Evolutionary conservation across 2,888 invertebrate species (phyloP), one percentile per base, ranked within the genome.

Genomic region (Conomelus anceps): DNA sequence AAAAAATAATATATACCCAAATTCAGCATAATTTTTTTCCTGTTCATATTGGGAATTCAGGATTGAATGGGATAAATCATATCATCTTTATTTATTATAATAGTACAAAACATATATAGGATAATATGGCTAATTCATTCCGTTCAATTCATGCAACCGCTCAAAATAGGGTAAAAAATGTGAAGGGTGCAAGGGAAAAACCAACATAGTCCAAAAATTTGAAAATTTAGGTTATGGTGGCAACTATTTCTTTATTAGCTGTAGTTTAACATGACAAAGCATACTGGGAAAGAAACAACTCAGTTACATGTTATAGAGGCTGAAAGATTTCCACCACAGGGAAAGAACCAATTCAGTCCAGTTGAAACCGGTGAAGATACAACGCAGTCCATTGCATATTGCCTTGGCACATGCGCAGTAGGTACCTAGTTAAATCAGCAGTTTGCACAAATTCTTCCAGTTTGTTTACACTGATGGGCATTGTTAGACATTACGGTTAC

Each of bases 341-440:
- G 26, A 22, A 89, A 89, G 20, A 89, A 85, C 24, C 85, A 89
- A 89, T 34, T 89, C 89, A 85, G 89, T 84, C 86, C 89, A 89
- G 26, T 26, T 89, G 89, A 17, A 26, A 85, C 85, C 9, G 85
- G 85, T 11, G n/a, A 89, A 89, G 6, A 89, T 26, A 85, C 89
- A 89, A 89, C 89, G 0, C 13, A 89, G 85, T 89, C 85, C 89
- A 86, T n/a, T 13, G 13, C 89, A 89, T 22, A n/a, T n/a, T n/a
- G n/a, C n/a, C n/a, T n/a, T 88, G 9, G n/a, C 89, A n/a, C 85
- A 84, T 85, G 89, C 85, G 26, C 26, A n/a, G 41, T 41, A 41
- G n/a, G n/a, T n/a, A n/a, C n/a, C n/a, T n/a, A n/a, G n/a, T n/a
- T n/a, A n/a, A n/a, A n/a, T n/a, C n/a, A n/a, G n/a, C n/a, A 17